A percentile compares a stretch with the other conserved stretches of the same genome.
phyloP scores from a whole-genome alignment of 2,888 invertebrate species.

The Napeogenes inachia region DNA sequence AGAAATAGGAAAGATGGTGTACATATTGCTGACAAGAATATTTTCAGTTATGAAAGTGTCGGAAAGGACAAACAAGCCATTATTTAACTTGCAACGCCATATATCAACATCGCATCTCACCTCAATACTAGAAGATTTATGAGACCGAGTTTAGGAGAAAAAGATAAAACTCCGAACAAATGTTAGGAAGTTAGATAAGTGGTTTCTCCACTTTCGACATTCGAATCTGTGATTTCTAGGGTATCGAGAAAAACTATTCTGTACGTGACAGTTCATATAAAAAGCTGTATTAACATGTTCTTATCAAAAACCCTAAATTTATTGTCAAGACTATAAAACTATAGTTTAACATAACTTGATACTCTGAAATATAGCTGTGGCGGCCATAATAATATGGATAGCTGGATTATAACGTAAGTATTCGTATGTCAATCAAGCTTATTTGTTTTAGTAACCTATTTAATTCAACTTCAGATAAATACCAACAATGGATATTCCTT shows the following conservation, averaged over 20 bases:
- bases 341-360: not conserved
- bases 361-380: too few relatives aligned
- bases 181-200: conserved; percentile 22
- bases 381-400: too few relatives aligned
- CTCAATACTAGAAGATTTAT: conserved; percentile 33
- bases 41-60: conserved; percentile 12
- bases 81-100: conserved; percentile 22
- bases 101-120: conserved; percentile 30
- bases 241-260: conserved; percentile 4
- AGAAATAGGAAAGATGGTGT: not conserved
- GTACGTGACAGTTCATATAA: conserved; percentile 4
- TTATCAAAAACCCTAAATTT: not conserved
- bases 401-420: too few relatives aligned
- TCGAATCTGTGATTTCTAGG: conserved; percentile 14
- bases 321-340: not conserved
- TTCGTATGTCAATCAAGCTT: too few relatives aligned
- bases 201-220: conserved; percentile 20
- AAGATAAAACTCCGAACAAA: conserved; percentile 27
- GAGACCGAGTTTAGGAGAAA: conserved; percentile 23
- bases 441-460: too few relatives aligned
- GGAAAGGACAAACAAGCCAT: conserved; percentile 23
- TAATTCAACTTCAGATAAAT: too few relatives aligned
- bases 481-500: too few relatives aligned
- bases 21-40: conserved; percentile 5
- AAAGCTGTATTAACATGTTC: not conserved